Percentiles rank a stretch among this genome's conserved stretches.
Evolutionary conservation across 2,797 vertebrate species (phyloP).

Genomic region (Ibycter americanus): DNA sequence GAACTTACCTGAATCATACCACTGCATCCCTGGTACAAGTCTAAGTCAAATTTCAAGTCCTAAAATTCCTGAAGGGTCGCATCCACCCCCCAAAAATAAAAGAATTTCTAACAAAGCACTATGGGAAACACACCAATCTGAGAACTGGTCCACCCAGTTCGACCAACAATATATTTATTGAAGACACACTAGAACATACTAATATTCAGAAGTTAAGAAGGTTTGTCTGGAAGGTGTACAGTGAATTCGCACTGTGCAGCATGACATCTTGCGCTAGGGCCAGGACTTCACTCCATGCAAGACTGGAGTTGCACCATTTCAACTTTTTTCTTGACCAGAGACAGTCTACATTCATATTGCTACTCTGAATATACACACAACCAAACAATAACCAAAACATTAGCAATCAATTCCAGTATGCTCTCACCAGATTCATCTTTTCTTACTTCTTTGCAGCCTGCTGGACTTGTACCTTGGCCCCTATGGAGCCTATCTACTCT

Average conservation of each 20-base stretch:
- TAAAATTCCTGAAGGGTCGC: not conserved
- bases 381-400: not conserved
- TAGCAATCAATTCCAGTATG: not conserved
- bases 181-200: not conserved
- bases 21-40: not conserved
- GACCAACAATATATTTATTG: not conserved
- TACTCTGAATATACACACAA: not conserved
- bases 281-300: not conserved
- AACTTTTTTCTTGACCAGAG: not conserved
- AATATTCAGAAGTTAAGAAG: not conserved
- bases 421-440: not conserved
- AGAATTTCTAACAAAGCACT: not conserved
- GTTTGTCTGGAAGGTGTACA: not conserved
- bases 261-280: not conserved
- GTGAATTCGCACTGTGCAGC: accelerated
- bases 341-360: not conserved
- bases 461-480: not conserved
- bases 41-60: not conserved
- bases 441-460: not conserved
- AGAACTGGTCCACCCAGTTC: not conserved
- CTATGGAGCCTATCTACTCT: not conserved
- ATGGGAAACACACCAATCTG: not conserved
- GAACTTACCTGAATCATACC: not conserved
- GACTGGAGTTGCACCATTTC: not conserved
- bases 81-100: not conserved